Conservation (phyloP, 1,140 invertebrate species). For the Zaprionus tsacasi region DNA sequence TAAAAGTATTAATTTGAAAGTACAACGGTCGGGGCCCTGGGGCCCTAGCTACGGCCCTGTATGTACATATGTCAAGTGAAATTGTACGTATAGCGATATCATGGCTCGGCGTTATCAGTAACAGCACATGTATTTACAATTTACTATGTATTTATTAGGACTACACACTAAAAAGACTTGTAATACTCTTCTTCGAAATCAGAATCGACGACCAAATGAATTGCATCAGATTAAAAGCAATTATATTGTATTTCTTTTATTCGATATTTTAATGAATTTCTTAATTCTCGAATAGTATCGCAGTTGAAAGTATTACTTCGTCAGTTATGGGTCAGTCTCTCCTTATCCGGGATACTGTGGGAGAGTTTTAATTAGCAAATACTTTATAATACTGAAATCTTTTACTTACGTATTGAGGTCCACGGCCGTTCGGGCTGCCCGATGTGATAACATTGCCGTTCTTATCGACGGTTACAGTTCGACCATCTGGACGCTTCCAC, state of each 20-base stretch:
- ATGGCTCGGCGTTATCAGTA: too few relatives aligned
- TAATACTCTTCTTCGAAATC: too few relatives aligned
- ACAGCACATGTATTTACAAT: too few relatives aligned
- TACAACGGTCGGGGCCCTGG: too few relatives aligned
- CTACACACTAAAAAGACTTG: too few relatives aligned
- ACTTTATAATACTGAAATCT: too few relatives aligned
- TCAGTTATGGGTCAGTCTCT: not conserved
- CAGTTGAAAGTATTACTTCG: not conserved
- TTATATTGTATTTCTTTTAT: not conserved
- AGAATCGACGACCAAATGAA: not conserved
- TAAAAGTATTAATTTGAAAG: too few relatives aligned
- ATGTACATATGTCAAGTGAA: too few relatives aligned
- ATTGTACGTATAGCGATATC: too few relatives aligned
- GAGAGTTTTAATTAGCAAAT: not conserved
- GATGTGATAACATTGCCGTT: conserved; percentile 38
- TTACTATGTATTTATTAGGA: too few relatives aligned
- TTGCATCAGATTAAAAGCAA: not conserved
- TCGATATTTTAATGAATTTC: not conserved
- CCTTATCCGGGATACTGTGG: conserved; percentile 35
- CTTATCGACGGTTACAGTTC: conserved; percentile 38
- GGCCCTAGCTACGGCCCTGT: too few relatives aligned
- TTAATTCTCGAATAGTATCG: not conserved
- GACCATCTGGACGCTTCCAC: conserved; percentile 60
- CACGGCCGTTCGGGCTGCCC: conserved; percentile 43
- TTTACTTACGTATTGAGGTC: conserved; percentile 43